Base-by-base conservation (phyloP, 64 coral and sea anemone species). In the Pocillopora damicornis region DNA sequence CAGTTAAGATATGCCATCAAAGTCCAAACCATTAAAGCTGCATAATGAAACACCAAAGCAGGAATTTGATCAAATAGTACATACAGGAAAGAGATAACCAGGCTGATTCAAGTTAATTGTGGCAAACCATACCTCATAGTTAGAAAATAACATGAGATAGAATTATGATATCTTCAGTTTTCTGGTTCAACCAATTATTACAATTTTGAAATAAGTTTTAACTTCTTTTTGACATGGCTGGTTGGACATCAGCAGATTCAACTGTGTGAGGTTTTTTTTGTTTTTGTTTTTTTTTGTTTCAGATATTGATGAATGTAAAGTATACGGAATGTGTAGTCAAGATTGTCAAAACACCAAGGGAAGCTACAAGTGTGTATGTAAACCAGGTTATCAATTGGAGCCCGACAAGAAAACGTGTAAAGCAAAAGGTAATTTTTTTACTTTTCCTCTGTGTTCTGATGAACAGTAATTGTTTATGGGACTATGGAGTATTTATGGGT, bases 271-370 rank as follows among this genome's bases (percentile, higher is more conserved):
- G 23, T 20, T 26, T 20, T 26, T 20, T 4, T 51, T 20, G 18
- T 20, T 62, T 16, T 4, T 51, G 13, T 61, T n/a, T 77, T 14
- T 25, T 6, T 25, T 17, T 25, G 1, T 87, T 42, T 65, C 77
- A 96, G 94, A 96, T 79, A 58, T 96, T 35, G 25, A 96, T 30
- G 94, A 96, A 75, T 96, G 94, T 61, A 11, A 83, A 15, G 59
- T 11, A 15, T 93, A 87, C 74, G 94, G 94, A 15, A 69, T 77
- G 66, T 96, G 94, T 60, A 96, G 91, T 80, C 94, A 96, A 35
- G 16, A 4, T 2, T 96, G 94, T 78, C 76, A 20, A 8, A 96
- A 96, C 63, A 81, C 76, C 15, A 90, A 93, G 42, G 94, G 94
- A 34, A 76, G 76, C 35, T 93, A 59, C 63, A 88, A 96, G 22